phyloP scores from a whole-genome alignment of 2,888 invertebrate species.

The Barypeithes pellucidus region DNA sequence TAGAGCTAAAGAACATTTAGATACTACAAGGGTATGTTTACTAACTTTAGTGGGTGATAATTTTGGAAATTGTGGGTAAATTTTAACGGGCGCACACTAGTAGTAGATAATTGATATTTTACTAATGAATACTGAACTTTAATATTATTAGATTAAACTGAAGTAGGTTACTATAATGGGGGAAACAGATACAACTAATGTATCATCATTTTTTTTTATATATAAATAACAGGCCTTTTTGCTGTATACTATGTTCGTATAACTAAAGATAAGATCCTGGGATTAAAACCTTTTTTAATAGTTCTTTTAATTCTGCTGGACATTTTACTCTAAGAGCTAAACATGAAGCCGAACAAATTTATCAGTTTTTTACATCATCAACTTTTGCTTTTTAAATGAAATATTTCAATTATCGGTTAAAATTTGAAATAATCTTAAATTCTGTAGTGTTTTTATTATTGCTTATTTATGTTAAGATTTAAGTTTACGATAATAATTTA shows the following conservation, averaged over 20 bases:
- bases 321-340: no score
- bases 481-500: no score
- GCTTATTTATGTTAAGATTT: no score
- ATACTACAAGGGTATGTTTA: conserved; percentile 83
- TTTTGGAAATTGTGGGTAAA: background rate
- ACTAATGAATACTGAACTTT: conserved; percentile 33
- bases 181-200: conserved; percentile 27
- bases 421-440: no score
- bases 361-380: no score
- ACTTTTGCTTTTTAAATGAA: no score
- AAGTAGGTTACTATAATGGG: conserved; percentile 6
- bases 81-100: conserved; percentile 20
- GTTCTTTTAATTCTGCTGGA: no score
- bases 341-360: no score
- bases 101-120: conserved; percentile 20
- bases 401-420: no score
- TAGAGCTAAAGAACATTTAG: conserved; percentile 82
- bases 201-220: conserved; percentile 21
- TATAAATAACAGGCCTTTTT: conserved; percentile 6
- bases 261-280: background rate
- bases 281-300: no score
- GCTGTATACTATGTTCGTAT: background rate
- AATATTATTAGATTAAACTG: conserved; percentile 16
- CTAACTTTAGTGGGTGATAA: conserved; percentile 24
- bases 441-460: no score